These are phyloP conservation scores for Lepus americanus DNA, from an alignment of 2,113 vertebrate species.

Conservation along the genomic window DNA sequence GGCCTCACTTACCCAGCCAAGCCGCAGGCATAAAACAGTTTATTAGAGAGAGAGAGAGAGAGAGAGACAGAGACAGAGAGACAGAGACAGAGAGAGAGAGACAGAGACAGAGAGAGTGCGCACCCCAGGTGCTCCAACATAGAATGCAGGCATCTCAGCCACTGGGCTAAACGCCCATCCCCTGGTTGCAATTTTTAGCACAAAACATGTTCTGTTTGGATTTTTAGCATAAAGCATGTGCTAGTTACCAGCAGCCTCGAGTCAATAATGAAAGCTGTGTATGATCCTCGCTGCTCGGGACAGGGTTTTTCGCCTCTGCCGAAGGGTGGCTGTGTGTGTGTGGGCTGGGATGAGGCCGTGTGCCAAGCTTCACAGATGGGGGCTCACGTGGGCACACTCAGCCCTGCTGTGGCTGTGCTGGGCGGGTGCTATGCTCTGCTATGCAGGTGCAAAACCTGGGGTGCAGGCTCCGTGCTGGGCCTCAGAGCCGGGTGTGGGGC, in stretches of 20 bases:
- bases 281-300: neutral
- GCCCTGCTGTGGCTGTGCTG: neutral
- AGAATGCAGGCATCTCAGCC: too few species aligned
- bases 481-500: neutral
- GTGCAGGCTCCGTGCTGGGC: accelerated
- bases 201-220: neutral
- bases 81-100: too few species aligned
- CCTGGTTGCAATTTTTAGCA: neutral
- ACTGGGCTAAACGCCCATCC: too few species aligned
- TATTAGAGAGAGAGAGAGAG: too few species aligned
- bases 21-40: too few species aligned
- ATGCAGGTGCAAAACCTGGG: neutral
- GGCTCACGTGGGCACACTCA: neutral
- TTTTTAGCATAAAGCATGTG: too few species aligned
- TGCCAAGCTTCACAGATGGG: neutral
- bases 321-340: neutral
- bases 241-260: neutral
- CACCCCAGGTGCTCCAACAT: too few species aligned
- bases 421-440: neutral
- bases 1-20: neutral
- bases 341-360: too few species aligned
- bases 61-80: too few species aligned
- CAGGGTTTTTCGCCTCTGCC: neutral
- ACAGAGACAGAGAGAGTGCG: too few species aligned
- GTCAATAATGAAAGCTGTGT: neutral